Evolutionary conservation across 2,113 vertebrate species (phyloP).

Genomic region (Callospermophilus lateralis): DNA sequence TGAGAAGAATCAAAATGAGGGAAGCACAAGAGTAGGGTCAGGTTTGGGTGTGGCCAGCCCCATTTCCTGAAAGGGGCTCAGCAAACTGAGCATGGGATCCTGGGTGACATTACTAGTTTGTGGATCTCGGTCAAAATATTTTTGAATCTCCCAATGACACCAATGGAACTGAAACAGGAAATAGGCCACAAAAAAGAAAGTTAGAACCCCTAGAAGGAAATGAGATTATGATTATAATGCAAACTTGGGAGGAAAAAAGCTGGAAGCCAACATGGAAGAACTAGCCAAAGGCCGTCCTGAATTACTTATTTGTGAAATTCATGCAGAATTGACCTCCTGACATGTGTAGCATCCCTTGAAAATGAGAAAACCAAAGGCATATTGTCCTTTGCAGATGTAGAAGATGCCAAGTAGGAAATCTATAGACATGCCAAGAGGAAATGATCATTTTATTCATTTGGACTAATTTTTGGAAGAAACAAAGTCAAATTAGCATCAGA

Average conservation of each 20-base stretch:
- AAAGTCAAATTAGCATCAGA: constrained; percentile 65
- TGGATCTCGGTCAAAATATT: neutral
- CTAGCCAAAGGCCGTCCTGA: neutral
- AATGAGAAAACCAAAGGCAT: constrained; percentile 1
- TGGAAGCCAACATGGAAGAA: neutral
- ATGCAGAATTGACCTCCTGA: neutral
- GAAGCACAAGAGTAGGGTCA: neutral
- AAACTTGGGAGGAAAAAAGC: neutral
- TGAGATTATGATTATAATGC: neutral
- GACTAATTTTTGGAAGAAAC: constrained; percentile 56
- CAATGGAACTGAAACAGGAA: neutral
- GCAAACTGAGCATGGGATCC: too few species aligned
- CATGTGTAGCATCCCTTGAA: neutral
- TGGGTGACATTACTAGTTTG: neutral
- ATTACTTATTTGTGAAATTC: neutral
- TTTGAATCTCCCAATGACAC: neutral
- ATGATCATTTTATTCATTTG: constrained; percentile 51
- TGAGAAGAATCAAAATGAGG: neutral
- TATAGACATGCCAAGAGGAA: constrained; percentile 45
- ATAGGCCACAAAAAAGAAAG: neutral
- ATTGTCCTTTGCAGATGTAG: neutral
- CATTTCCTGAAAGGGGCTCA: neutral
- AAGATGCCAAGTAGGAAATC: constrained; percentile 53
- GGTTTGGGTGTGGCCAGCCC: neutral
- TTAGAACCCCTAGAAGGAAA: neutral